A percentile compares a stretch with the other conserved stretches of the same genome.
These are phyloP conservation scores for Leucoraja erinaceus DNA, from an alignment of 2,113 vertebrate genomes.

Conservation along the genomic window DNA sequence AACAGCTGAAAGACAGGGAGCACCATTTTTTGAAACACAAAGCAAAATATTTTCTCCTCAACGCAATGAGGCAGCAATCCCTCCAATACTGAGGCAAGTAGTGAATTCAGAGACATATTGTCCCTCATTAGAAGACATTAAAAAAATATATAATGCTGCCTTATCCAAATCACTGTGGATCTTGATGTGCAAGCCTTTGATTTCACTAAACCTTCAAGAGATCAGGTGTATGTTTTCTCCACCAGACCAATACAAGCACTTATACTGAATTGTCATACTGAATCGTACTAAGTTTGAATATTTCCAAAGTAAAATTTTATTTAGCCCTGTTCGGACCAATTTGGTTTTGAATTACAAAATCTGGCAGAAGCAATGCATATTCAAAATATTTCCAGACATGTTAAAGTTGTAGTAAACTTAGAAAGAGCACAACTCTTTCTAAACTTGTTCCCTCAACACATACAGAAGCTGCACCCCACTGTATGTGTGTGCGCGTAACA, in stretches of 20 bases:
- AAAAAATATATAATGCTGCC: background rate
- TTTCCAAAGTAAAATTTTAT: background rate
- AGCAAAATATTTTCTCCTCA: background rate
- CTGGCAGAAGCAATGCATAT: background rate
- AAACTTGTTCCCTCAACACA: background rate
- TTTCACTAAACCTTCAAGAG: no score
- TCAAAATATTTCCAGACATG: background rate
- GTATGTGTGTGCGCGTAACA: no score
- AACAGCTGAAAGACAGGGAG: background rate
- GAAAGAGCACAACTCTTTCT: background rate
- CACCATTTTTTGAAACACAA: background rate
- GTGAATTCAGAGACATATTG: background rate
- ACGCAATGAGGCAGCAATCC: background rate
- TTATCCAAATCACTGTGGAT: no score
- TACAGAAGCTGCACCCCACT: background rate
- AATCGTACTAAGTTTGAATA: background rate
- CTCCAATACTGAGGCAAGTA: background rate
- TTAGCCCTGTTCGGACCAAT: background rate
- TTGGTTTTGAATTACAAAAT: background rate
- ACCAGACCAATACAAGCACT: no score
- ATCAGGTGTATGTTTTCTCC: no score
- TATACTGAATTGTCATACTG: background rate
- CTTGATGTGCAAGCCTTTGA: no score
- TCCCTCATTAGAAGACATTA: background rate
- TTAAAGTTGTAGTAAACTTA: background rate